A percentile compares a stretch with the other conserved stretches of the same genome.
Evolutionary conservation across 1,140 invertebrate genomes (phyloP).

Genomic region (Colletes gigas): DNA sequence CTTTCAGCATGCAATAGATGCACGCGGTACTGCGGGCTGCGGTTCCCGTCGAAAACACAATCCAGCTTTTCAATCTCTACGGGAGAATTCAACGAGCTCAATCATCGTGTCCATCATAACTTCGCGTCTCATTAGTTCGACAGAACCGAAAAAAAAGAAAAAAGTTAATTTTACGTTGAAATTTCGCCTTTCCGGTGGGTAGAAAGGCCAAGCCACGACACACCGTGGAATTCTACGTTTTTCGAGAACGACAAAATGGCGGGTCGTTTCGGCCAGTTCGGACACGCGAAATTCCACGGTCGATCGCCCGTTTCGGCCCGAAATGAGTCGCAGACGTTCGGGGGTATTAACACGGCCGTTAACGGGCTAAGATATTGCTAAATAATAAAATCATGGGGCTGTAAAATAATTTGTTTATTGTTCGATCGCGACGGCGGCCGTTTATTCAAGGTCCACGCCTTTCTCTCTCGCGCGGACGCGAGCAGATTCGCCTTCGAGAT

Average conservation of each 20-base stretch:
- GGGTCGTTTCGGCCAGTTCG: background rate
- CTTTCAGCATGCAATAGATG: slow-evolving; percentile 21
- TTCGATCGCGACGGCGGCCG: slow-evolving; percentile 45
- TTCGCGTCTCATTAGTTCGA: background rate
- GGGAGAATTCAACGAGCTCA: background rate
- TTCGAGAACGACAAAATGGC: too few relatives aligned
- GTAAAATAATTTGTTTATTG: slow-evolving; percentile 75
- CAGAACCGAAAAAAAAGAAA: background rate
- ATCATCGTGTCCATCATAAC: background rate
- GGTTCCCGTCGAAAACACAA: background rate
- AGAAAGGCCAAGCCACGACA: background rate
- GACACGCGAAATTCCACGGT: slow-evolving; percentile 47
- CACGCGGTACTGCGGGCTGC: background rate
- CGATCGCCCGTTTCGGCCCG: slow-evolving; percentile 27
- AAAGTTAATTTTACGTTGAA: background rate
- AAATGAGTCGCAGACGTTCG: slow-evolving; percentile 36
- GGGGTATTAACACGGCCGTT: slow-evolving; percentile 64
- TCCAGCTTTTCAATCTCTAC: background rate
- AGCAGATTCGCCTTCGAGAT: slow-evolving; percentile 20
- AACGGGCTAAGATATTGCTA: slow-evolving; percentile 66
- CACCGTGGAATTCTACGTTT: too few relatives aligned
- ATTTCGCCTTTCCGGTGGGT: background rate
- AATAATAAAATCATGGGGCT: slow-evolving; percentile 70
- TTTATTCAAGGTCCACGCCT: slow-evolving; percentile 9
- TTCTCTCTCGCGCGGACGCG: slow-evolving; percentile 5